Evolutionary conservation across 37 sponge, comb jelly and placozoan species (phyloP).

Genomic region (Spongia lamella): DNA sequence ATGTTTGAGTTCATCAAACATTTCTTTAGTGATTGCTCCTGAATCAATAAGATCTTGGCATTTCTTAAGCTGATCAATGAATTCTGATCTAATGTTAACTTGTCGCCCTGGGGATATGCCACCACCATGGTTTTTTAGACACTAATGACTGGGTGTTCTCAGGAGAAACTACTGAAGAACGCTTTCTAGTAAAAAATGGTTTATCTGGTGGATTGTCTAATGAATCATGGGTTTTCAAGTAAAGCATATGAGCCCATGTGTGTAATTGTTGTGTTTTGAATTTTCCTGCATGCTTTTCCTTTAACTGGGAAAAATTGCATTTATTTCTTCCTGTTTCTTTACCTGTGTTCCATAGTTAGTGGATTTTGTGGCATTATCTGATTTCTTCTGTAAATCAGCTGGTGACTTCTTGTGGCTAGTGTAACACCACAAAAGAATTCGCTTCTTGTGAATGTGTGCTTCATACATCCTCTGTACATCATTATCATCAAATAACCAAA

Average conservation of each 20-base stretch:
- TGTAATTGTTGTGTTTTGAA: not conserved
- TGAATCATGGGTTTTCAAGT: not conserved
- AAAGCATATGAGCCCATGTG: conserved; percentile 12
- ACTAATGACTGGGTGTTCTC: too few species aligned
- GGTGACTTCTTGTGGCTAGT: not conserved
- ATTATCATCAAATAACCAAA: conserved; percentile 16
- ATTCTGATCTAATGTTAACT: too few species aligned
- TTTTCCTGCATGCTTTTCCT: conserved; percentile 11
- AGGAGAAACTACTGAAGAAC: too few species aligned
- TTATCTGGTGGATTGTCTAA: not conserved
- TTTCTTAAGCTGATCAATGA: too few species aligned
- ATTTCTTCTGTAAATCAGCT: not conserved
- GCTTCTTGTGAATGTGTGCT: not conserved
- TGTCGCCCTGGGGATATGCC: too few species aligned
- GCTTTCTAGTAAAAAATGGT: conserved; percentile 2
- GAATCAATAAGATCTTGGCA: too few species aligned
- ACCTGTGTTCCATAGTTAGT: not conserved
- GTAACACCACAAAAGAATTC: not conserved
- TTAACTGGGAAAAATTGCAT: not conserved
- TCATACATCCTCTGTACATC: conserved; percentile 10
- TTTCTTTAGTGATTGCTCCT: too few species aligned
- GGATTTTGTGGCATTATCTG: too few species aligned
- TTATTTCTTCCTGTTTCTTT: not conserved
- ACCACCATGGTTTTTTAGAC: too few species aligned
- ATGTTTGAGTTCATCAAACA: too few species aligned